These are phyloP conservation scores for Halcyon malimbica DNA, from an alignment of 2,113 vertebrate genomes.

Conservation along the genomic window DNA sequence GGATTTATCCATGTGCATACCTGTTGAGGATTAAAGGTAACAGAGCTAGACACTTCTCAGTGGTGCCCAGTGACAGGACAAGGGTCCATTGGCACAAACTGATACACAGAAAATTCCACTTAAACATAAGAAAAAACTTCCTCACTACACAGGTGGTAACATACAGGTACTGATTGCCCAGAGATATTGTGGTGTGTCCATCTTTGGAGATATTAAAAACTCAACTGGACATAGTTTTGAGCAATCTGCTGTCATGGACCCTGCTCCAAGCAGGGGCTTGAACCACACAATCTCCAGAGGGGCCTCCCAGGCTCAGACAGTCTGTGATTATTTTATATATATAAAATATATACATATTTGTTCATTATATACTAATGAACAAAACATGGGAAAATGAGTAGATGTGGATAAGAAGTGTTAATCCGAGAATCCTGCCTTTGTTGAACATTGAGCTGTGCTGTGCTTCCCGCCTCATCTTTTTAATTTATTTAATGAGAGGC, in stretches of 20 bases:
- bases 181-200: background rate
- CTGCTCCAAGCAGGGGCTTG: background rate
- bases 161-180: background rate
- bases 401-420: background rate
- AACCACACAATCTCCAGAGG: background rate
- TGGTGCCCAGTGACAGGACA: background rate
- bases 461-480: background rate
- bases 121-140: background rate
- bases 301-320: background rate
- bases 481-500: background rate
- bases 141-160: fast-evolving
- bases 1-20: background rate
- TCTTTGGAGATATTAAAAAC: background rate
- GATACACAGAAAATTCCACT: background rate
- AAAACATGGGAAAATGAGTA: background rate
- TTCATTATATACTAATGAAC: background rate
- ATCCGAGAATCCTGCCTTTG: background rate
- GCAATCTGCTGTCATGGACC: background rate
- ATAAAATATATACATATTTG: too few species aligned
- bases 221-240: background rate
- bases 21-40: background rate
- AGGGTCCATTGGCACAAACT: background rate
- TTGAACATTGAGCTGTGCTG: fast-evolving
- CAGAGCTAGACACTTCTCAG: background rate
- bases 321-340: background rate